Percentiles rank a stretch among this genome's conserved stretches.
Conservation (phyloP, 2,888 invertebrate species). For the Netelia inedita region DNA sequence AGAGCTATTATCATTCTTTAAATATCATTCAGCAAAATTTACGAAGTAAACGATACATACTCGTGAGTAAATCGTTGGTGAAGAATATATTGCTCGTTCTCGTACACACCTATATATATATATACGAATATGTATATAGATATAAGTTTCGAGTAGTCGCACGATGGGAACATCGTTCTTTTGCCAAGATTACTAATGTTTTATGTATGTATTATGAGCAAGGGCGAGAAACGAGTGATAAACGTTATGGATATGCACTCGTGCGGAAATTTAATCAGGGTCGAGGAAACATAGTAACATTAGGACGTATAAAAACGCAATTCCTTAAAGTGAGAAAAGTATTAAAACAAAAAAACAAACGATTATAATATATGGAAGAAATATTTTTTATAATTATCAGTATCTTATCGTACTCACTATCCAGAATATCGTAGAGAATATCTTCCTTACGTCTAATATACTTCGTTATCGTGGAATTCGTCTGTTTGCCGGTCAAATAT, state of each 20-base stretch:
- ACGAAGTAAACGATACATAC: constrained; percentile 56
- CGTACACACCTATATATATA: constrained; percentile 10
- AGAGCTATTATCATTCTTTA: constrained; percentile 69
- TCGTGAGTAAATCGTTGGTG: constrained; percentile 57
- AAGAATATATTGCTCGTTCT: constrained; percentile 45
- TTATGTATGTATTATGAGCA: constrained; percentile 13
- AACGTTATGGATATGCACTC: background rate
- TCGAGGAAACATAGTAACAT: too few relatives aligned
- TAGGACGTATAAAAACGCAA: too few relatives aligned
- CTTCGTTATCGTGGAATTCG: too few relatives aligned
- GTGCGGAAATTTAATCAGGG: constrained; percentile 10
- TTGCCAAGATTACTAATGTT: constrained; percentile 46
- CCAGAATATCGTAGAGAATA: too few relatives aligned
- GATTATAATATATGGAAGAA: too few relatives aligned
- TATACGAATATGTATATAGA: background rate
- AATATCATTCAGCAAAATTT: constrained; percentile 66
- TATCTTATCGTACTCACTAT: too few relatives aligned
- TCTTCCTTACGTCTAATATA: too few relatives aligned
- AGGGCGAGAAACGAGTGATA: background rate
- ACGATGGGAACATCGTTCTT: constrained; percentile 8
- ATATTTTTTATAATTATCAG: too few relatives aligned
- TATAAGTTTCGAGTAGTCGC: background rate
- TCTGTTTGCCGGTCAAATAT: too few relatives aligned
- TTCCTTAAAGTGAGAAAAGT: too few relatives aligned
- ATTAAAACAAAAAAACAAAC: too few relatives aligned